phyloP scores from a whole-genome alignment of 2,797 vertebrate species.

The Danio aesculapii region DNA sequence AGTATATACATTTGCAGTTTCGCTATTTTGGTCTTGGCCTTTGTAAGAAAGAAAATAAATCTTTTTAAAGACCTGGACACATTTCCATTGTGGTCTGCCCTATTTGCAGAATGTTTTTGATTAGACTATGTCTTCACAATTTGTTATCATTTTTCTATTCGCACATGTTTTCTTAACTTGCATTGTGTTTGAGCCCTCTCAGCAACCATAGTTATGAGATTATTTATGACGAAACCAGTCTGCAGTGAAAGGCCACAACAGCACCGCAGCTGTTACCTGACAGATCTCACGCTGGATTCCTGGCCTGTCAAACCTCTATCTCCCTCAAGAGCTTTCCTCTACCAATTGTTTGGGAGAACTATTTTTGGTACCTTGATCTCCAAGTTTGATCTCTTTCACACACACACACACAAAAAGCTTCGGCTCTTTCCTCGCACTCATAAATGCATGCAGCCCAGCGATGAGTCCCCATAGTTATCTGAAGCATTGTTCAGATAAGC shows the following conservation, averaged over 20 bases:
- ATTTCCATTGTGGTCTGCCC: too few relatives aligned
- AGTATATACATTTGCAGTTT: too few relatives aligned
- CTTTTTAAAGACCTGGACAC: too few relatives aligned
- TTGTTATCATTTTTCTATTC: too few relatives aligned
- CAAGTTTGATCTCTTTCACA: slow-evolving; percentile 46
- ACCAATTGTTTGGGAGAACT: slow-evolving; percentile 60
- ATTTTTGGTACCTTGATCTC: slow-evolving; percentile 58
- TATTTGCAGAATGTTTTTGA: too few relatives aligned
- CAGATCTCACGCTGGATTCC: slow-evolving; percentile 56
- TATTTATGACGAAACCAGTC: slow-evolving; percentile 36
- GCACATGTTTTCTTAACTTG: too few relatives aligned
- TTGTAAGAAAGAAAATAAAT: too few relatives aligned
- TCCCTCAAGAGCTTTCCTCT: slow-evolving; percentile 54
- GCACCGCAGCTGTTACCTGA: slow-evolving; percentile 59
- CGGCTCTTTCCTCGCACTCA: slow-evolving; percentile 36
- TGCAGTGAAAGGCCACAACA: slow-evolving; percentile 37
- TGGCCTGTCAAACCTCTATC: slow-evolving; percentile 73
- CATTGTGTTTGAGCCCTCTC: too few relatives aligned
- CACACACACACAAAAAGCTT: slow-evolving; percentile 36
- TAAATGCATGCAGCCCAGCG: slow-evolving; percentile 54
- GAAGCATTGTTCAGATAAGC: slow-evolving; percentile 85
- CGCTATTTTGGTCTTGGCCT: too few relatives aligned
- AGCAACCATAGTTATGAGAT: not conserved
- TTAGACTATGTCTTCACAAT: too few relatives aligned
- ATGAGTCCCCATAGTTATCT: slow-evolving; percentile 77